Evolutionary conservation across 2,888 invertebrate genomes (phyloP).

Genomic region (Dysmachus trigonus): DNA sequence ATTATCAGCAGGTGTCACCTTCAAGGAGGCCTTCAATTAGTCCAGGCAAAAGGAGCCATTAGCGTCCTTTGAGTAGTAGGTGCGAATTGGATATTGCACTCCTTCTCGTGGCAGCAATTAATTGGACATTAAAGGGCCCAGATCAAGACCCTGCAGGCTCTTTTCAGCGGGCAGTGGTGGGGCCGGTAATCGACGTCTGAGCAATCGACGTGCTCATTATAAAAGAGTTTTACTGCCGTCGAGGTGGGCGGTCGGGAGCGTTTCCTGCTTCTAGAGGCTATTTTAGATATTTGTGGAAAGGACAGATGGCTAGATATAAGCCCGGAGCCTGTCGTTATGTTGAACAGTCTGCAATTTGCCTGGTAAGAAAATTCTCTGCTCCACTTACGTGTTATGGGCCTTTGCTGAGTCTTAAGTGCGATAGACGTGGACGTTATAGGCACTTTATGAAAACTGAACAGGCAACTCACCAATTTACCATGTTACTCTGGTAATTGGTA

Average conservation of each 20-base stretch:
- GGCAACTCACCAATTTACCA: background rate
- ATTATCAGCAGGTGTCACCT: background rate
- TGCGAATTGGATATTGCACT: background rate
- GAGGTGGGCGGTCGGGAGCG: background rate
- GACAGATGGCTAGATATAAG: background rate
- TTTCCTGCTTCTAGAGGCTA: background rate
- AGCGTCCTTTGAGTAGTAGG: background rate
- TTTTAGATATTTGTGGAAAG: background rate
- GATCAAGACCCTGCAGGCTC: background rate
- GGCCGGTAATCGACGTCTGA: background rate
- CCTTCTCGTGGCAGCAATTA: background rate
- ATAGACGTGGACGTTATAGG: background rate
- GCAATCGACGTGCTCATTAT: background rate
- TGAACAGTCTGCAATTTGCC: background rate
- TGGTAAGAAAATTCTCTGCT: background rate
- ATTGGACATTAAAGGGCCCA: background rate
- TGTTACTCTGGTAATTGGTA: background rate
- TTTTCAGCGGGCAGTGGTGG: background rate
- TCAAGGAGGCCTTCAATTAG: slow-evolving; percentile 6
- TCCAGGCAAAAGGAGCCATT: background rate
- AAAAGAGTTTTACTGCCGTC: background rate
- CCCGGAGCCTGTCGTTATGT: background rate
- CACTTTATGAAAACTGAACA: background rate
- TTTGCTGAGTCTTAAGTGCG: background rate
- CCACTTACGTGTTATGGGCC: background rate